A percentile compares a stretch with the other conserved stretches of the same genome.
Evolutionary conservation across 2,797 vertebrate genomes (phyloP).

Genomic region (Distichodus sexfasciatus): DNA sequence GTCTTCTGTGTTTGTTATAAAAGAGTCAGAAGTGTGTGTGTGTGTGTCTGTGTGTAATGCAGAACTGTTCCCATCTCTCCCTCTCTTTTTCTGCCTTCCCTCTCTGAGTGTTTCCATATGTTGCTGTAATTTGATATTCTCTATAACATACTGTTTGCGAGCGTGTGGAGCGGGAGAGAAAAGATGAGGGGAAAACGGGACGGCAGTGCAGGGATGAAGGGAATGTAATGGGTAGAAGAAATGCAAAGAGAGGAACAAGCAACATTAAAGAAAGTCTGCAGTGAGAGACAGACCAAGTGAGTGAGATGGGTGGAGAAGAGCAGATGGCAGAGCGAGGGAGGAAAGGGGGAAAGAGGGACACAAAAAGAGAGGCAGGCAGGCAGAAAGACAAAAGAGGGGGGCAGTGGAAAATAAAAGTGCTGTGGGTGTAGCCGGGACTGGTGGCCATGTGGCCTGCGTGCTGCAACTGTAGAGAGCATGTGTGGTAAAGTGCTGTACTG

Average conservation of each 20-base stretch:
- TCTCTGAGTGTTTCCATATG: slow-evolving; percentile 42
- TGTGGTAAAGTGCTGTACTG: too few relatives aligned
- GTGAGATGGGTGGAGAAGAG: not conserved
- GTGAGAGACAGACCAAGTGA: not conserved
- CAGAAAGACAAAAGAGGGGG: not conserved
- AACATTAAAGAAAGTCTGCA: not conserved
- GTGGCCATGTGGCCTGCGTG: slow-evolving; percentile 7
- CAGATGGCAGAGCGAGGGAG: too few relatives aligned
- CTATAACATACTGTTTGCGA: slow-evolving; percentile 27
- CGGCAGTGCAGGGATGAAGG: not conserved
- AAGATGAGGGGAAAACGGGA: not conserved
- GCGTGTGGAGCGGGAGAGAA: slow-evolving; percentile 19
- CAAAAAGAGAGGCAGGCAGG: slow-evolving; percentile 26
- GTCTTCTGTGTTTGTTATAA: not conserved
- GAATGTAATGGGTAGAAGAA: not conserved
- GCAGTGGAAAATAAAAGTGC: not conserved
- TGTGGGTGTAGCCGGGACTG: not conserved
- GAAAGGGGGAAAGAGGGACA: too few relatives aligned
- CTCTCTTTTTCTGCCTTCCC: not conserved
- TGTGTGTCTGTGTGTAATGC: slow-evolving; percentile 7
- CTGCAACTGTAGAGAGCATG: not conserved
- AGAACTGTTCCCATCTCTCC: slow-evolving; percentile 23
- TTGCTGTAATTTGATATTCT: slow-evolving; percentile 39
- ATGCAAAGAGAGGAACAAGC: not conserved
- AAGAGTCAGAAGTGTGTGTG: not conserved